phyloP scores from a whole-genome alignment of 2,113 vertebrate genomes.

The Hippocampus comes region DNA sequence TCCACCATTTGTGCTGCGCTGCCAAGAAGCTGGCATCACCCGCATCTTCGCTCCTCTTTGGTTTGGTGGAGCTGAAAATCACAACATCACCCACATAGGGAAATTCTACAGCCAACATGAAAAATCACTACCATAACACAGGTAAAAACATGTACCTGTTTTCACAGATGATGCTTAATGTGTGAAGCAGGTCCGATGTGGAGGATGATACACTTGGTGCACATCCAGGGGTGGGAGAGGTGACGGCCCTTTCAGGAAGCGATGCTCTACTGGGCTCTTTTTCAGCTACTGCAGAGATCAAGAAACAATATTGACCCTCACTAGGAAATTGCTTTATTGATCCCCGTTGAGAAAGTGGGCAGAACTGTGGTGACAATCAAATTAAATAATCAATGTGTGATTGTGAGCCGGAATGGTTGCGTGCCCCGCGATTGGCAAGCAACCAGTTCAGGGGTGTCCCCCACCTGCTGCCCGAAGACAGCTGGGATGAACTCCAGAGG shows the following conservation, averaged over 20 bases:
- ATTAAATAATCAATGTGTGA: background rate
- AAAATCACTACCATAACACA: background rate
- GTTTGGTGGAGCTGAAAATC: conserved; percentile 44
- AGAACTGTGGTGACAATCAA: background rate
- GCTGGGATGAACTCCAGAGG: too few species aligned
- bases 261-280: background rate
- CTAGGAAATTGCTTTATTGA: background rate
- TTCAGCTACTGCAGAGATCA: conserved; percentile 39
- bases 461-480: too few species aligned
- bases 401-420: too few species aligned
- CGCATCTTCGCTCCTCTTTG: conserved; percentile 30
- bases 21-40: conserved; percentile 21
- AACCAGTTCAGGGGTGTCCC: too few species aligned
- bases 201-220: conserved; percentile 47
- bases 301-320: background rate
- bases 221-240: conserved; percentile 43
- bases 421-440: too few species aligned
- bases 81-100: background rate
- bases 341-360: background rate
- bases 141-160: conserved; percentile 69
- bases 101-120: background rate
- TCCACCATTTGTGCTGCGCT: conserved; percentile 23
- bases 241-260: conserved; percentile 28
- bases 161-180: conserved; percentile 49
- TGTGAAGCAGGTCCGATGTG: conserved; percentile 60